Conservation (phyloP, 2,797 vertebrate species). For the Poecile montanus region DNA sequence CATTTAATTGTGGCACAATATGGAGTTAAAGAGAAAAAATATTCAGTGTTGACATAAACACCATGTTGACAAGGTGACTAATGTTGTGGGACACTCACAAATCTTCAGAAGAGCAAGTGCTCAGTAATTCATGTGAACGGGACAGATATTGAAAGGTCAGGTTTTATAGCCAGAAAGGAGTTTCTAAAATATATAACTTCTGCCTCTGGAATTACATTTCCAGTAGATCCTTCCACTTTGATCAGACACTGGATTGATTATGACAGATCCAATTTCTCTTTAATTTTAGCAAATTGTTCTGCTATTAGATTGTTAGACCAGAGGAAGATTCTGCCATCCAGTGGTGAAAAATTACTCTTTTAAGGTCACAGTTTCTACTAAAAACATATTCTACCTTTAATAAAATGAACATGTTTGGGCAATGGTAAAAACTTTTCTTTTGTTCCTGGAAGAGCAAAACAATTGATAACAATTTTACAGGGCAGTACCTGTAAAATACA, state of each 20-base stretch:
- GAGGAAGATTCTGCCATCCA: constrained; percentile 68
- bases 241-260: not conserved
- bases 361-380: not conserved
- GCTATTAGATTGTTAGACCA: not conserved
- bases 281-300: constrained; percentile 37
- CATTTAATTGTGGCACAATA: not conserved
- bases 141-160: constrained; percentile 28
- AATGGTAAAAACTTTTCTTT: not conserved
- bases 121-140: not conserved
- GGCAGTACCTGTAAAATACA: not conserved
- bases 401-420: not conserved
- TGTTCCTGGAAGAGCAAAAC: not conserved
- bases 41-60: not conserved
- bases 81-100: not conserved
- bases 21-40: not conserved
- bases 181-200: constrained; percentile 22
- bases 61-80: not conserved
- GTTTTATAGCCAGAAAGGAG: not conserved
- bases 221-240: constrained; percentile 19
- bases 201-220: constrained; percentile 35
- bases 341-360: constrained; percentile 36
- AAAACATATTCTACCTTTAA: not conserved
- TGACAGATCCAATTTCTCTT: constrained; percentile 12
- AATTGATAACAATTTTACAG: not conserved
- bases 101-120: not conserved